Conservation (phyloP, 92 coral and sea anemone species). For the Heteractis magnifica region DNA sequence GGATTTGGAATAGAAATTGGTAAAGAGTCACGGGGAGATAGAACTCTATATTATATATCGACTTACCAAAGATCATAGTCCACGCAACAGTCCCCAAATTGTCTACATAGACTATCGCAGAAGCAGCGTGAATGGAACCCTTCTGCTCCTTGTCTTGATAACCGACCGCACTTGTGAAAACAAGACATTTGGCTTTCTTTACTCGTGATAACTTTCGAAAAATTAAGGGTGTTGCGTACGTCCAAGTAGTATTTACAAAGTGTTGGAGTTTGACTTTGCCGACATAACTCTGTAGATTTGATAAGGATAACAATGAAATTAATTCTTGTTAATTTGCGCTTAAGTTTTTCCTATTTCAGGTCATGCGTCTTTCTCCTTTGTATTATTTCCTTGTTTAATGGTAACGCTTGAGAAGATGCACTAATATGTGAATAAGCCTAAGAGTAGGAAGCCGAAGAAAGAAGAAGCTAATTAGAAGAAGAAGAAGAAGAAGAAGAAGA, state of each 20-base stretch:
- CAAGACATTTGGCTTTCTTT: background rate
- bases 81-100: conserved; percentile 13
- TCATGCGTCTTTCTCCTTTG: too few relatives aligned
- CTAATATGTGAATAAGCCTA: background rate
- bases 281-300: background rate
- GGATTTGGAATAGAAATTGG: background rate
- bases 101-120: conserved; percentile 11
- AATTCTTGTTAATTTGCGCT: too few relatives aligned
- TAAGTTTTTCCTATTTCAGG: too few relatives aligned
- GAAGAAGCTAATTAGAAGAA: background rate
- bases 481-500: background rate
- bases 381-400: too few relatives aligned
- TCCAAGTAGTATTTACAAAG: background rate
- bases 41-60: background rate
- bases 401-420: too few relatives aligned
- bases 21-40: background rate
- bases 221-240: background rate
- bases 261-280: background rate
- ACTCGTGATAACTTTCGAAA: background rate
- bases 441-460: background rate
- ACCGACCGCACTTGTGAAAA: background rate
- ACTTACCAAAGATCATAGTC: conserved; percentile 13
- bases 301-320: too few relatives aligned
- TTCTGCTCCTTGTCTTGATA: background rate
- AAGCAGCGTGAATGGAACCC: conserved; percentile 1